Evolutionary conservation across 2,888 invertebrate species (phyloP).

Genomic region (Atrina japonica): DNA sequence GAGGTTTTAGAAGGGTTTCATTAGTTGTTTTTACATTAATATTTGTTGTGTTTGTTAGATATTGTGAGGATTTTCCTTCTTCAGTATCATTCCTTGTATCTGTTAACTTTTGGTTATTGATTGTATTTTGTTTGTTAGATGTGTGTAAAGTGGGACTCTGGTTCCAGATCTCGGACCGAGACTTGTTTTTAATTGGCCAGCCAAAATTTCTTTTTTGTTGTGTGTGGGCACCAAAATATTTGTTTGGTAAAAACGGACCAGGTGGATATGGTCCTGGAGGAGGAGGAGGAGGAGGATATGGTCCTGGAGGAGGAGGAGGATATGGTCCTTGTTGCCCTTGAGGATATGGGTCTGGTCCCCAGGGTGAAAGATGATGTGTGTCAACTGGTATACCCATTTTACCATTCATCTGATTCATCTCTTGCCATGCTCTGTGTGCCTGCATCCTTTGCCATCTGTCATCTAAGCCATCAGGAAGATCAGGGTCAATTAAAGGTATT

Average conservation of each 20-base stretch:
- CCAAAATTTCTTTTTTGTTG: too few relatives aligned
- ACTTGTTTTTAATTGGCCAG: too few relatives aligned
- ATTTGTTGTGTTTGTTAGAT: too few relatives aligned
- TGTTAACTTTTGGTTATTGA: too few relatives aligned
- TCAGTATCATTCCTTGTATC: background rate
- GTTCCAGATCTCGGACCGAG: too few relatives aligned
- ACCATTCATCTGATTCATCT: constrained; percentile 16
- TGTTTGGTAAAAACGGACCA: background rate
- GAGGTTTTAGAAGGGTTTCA: background rate
- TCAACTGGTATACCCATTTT: constrained; percentile 16
- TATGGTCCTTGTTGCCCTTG: too few relatives aligned
- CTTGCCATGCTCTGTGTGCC: constrained; percentile 26
- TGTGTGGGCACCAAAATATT: too few relatives aligned
- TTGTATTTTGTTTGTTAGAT: too few relatives aligned
- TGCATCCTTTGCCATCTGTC: constrained; percentile 36
- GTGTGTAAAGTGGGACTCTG: too few relatives aligned
- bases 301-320: background rate
- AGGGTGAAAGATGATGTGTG: too few relatives aligned
- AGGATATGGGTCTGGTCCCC: too few relatives aligned
- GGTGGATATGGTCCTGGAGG: background rate
- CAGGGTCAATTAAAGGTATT: constrained; percentile 22
- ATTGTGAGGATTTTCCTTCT: too few relatives aligned
- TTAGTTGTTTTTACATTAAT: background rate
- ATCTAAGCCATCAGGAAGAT: constrained; percentile 39
- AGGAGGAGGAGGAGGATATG: background rate